Conservation (phyloP, 2,113 vertebrate genomes). For the Leptobrachium ailaonicum region DNA sequence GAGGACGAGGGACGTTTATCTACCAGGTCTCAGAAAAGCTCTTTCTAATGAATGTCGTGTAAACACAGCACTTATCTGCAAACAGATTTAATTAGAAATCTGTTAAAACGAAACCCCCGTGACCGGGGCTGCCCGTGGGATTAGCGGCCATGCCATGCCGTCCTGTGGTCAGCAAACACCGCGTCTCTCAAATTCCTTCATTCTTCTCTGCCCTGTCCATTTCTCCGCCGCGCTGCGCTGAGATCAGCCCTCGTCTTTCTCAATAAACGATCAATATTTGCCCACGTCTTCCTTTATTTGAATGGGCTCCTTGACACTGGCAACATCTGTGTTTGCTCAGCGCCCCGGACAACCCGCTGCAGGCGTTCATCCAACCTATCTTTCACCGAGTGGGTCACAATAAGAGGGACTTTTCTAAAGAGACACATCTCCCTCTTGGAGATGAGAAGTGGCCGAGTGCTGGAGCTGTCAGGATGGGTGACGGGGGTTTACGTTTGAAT, state of each 20-base stretch:
- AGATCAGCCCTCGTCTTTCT: constrained; percentile 8
- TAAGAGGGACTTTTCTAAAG: constrained; percentile 26
- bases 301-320: constrained; percentile 43
- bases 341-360: constrained; percentile 30
- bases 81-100: constrained; percentile 51
- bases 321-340: constrained; percentile 50
- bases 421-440: constrained; percentile 6
- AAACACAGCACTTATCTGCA: constrained; percentile 41
- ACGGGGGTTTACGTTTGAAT: neutral
- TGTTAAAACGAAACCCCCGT: constrained; percentile 45
- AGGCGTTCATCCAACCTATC: constrained; percentile 42
- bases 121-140: constrained; percentile 27
- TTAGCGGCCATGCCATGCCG: constrained; percentile 41
- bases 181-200: constrained; percentile 40
- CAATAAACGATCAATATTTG: constrained; percentile 47
- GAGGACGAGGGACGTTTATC: neutral
- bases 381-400: constrained; percentile 35
- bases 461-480: neutral
- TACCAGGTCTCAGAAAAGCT: neutral
- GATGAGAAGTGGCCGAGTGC: constrained; percentile 10
- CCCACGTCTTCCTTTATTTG: constrained; percentile 28
- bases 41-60: constrained; percentile 20
- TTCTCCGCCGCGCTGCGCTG: constrained; percentile 25
- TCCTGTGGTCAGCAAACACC: constrained; percentile 47
- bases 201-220: constrained; percentile 10